Base-by-base conservation (phyloP, 2,113 vertebrate genomes). In the Oceanodroma tethys region DNA sequence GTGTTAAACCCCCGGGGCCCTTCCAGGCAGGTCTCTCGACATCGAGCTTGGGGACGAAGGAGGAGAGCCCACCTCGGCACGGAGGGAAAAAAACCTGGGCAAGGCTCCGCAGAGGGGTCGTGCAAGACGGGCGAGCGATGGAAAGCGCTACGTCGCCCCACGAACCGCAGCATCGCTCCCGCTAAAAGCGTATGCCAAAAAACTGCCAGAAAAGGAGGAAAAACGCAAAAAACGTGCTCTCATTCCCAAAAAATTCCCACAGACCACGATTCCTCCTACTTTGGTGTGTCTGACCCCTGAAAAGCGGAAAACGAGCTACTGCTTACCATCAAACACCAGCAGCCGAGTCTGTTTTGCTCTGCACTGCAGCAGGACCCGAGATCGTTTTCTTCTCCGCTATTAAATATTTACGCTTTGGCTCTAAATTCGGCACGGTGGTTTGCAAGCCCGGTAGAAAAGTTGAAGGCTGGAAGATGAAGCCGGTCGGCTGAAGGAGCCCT, bases 121-220 rank as follows among this genome's bases (percentile, higher is more conserved):
- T 9, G 50, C 59, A 16, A 13, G 70, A 11, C 1, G 7, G 55
- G 48, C 8, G 3, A 30, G 27, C 6, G 43, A 8, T 4, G 50
- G 67, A 9, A 71, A 66, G 60, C 3, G 45, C 58, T 20, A 10
- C 11, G 11, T 19, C 19, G 55, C 66, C 75, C 47, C 56, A 26
- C 3, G 11, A 32, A 32, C 50, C 27, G 4, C 22, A 4, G 70
- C 30, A 2, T 18, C 0, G 0, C 32, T 52, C 36, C 56, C 2
- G 15, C 50, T 9, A 13, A 11, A 36, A 23, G 10, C 12, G 1
- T 3, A 7, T 7, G n/a, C n/a, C 50, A 34, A 32, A 21, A 21
- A 70, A 26, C 32, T 5, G 16, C 34, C 22, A 45, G 32, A 30
- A 75, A 84, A 59, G 26, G 42, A 58, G 13, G 42, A 40, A 66